A percentile compares a stretch with the other conserved stretches of the same genome.
Conservation (phyloP, 1,140 invertebrate species). For the Drosophila sucinea region DNA sequence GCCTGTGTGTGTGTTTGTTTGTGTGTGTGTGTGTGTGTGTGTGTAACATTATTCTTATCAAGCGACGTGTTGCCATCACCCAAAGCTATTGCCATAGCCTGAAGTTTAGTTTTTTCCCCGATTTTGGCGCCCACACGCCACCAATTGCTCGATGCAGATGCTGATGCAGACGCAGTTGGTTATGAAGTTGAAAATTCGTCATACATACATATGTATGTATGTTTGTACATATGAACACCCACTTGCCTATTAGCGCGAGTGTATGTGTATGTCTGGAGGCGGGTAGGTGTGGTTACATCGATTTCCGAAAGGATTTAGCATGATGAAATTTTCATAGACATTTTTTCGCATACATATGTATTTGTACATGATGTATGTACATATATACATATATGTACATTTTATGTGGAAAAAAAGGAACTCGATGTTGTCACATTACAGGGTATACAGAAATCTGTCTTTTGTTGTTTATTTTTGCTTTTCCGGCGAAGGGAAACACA, state of each 20-base stretch:
- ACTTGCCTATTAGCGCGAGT: neutral
- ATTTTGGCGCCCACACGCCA: conserved; percentile 55
- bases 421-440: neutral
- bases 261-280: conserved; percentile 33
- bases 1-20: neutral
- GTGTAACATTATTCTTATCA: conserved; percentile 69
- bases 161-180: conserved; percentile 21
- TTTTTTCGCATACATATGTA: too few relatives aligned
- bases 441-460: neutral
- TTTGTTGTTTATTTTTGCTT: conserved; percentile 5
- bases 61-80: conserved; percentile 68
- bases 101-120: conserved; percentile 44
- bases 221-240: conserved; percentile 25
- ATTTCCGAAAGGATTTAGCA: conserved; percentile 66
- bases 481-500: conserved; percentile 23
- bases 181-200: conserved; percentile 62
- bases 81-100: conserved; percentile 27
- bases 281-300: conserved; percentile 56
- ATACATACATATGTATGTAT: conserved; percentile 51
- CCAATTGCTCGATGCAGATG: conserved; percentile 18
- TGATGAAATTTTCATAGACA: neutral
- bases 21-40: conserved; percentile 20
- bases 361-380: too few relatives aligned
- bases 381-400: too few relatives aligned
- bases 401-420: too few relatives aligned